Conservation (phyloP, 2,113 vertebrate species). For the Notothenia coriiceps region DNA sequence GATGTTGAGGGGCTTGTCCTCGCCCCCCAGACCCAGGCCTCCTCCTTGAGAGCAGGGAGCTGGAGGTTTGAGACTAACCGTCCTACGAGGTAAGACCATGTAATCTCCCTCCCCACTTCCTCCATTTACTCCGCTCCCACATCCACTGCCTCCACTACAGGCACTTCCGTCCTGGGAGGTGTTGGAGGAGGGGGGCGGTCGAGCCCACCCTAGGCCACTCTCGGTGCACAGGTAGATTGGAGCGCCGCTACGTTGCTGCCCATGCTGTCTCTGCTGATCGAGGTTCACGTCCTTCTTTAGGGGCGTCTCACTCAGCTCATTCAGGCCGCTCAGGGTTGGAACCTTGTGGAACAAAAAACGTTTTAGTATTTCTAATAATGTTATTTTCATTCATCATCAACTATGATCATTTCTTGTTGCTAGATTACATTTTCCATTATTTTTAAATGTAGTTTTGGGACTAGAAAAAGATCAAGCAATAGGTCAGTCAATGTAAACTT, state of each 20-base stretch:
- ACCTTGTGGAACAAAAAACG: constrained; percentile 77
- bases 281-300: constrained; percentile 89
- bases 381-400: not conserved
- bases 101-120: constrained; percentile 92
- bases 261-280: constrained; percentile 85
- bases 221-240: constrained; percentile 96
- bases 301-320: constrained; percentile 88
- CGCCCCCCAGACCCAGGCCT: constrained; percentile 83
- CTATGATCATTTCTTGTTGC: not conserved
- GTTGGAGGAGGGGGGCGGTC: constrained; percentile 79
- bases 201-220: constrained; percentile 91
- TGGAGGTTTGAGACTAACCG: constrained; percentile 92
- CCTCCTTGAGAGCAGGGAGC: constrained; percentile 74
- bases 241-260: constrained; percentile 72
- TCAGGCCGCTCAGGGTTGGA: constrained; percentile 88
- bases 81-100: constrained; percentile 95
- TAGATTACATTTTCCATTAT: not conserved
- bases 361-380: not conserved
- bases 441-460: not conserved
- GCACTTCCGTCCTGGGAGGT: constrained; percentile 78
- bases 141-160: constrained; percentile 70
- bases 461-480: not conserved
- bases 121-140: constrained; percentile 41
- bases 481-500: not conserved
- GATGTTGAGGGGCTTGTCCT: constrained; percentile 88